phyloP scores from a whole-genome alignment of 2,113 vertebrate species.

The Mastomys coucha region DNA sequence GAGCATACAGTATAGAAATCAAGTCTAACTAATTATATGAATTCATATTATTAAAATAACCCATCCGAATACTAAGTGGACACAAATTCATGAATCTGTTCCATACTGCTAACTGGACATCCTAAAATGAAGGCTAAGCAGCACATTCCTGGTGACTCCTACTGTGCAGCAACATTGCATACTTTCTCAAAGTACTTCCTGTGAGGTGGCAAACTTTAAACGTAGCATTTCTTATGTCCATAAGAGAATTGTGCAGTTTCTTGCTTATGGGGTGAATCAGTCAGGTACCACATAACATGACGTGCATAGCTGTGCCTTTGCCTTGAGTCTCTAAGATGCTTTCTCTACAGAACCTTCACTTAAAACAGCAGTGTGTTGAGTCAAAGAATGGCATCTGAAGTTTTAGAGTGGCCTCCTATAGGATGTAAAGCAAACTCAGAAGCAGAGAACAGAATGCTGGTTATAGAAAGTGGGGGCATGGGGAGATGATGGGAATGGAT shows the following conservation, averaged over 20 bases:
- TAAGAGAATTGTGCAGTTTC: not conserved
- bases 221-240: not conserved
- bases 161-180: not conserved
- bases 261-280: not conserved
- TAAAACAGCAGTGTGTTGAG: not conserved
- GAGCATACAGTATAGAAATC: not conserved
- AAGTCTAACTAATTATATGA: not conserved
- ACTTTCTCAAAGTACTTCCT: not conserved
- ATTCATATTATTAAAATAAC: conserved; percentile 25
- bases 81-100: not conserved
- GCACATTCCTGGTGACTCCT: not conserved
- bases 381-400: not conserved
- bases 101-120: not conserved
- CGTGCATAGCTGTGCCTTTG: not conserved
- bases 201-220: not conserved
- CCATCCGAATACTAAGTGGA: not conserved
- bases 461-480: not conserved
- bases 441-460: not conserved
- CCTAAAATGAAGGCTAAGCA: not conserved
- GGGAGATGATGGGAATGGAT: not conserved
- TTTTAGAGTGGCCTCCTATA: not conserved
- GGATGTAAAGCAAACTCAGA: not conserved
- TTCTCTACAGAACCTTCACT: not conserved
- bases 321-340: not conserved
- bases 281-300: not conserved